These are phyloP conservation scores for Chrysolina haemoptera DNA, from an alignment of 2,888 invertebrate species.

Conservation along the genomic window DNA sequence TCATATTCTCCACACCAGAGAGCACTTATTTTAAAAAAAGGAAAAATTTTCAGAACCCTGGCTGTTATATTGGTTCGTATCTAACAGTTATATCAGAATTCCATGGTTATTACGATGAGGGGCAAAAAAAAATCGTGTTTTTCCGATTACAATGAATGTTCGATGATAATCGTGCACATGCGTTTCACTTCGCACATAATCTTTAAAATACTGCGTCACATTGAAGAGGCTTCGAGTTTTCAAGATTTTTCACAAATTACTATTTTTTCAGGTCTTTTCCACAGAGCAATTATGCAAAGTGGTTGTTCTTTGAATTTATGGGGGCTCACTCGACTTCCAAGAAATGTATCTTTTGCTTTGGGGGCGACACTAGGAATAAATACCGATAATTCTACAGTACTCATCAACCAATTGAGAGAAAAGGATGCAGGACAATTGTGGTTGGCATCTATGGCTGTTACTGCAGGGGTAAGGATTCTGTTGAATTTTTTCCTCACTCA, in stretches of 20 bases:
- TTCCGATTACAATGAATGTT: neutral
- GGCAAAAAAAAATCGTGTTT: too few relatives aligned
- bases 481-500: neutral
- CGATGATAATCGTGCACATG: too few relatives aligned
- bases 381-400: neutral
- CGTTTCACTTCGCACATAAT: too few relatives aligned
- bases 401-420: neutral
- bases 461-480: neutral
- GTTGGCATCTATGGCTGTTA: neutral
- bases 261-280: slow-evolving; percentile 50
- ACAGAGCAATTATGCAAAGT: slow-evolving; percentile 55
- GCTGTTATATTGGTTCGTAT: too few relatives aligned
- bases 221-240: too few relatives aligned
- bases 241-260: too few relatives aligned
- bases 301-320: slow-evolving; percentile 54
- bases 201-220: too few relatives aligned
- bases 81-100: too few relatives aligned
- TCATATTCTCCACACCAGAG: too few relatives aligned
- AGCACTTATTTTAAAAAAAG: too few relatives aligned
- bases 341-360: slow-evolving; percentile 34
- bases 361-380: slow-evolving; percentile 15
- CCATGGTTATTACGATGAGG: too few relatives aligned
- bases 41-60: too few relatives aligned
- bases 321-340: slow-evolving; percentile 46
- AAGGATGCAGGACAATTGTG: neutral